Evolutionary conservation across 2,888 invertebrate species (phyloP).

Genomic region (Argyresthia albistria): DNA sequence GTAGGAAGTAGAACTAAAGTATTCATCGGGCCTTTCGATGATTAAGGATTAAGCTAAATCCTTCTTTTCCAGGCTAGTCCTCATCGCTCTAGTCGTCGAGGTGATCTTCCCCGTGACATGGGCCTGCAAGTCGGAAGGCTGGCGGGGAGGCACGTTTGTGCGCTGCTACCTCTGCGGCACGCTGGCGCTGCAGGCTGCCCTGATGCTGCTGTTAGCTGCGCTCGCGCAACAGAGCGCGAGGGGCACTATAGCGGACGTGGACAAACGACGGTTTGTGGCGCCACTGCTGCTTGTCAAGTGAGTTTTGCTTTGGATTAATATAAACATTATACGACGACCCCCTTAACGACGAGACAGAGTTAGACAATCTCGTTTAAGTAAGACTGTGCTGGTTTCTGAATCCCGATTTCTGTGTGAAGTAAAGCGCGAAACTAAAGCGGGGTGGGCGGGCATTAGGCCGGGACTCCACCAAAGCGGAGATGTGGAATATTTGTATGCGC

Average conservation of each 20-base stretch:
- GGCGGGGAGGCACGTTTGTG: constrained; percentile 80
- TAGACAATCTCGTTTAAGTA: no score
- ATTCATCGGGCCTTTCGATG: no score
- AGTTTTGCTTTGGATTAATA: constrained; percentile 26
- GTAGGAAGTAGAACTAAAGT: no score
- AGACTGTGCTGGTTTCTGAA: no score
- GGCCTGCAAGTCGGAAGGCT: constrained; percentile 78
- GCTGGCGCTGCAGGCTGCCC: constrained; percentile 74
- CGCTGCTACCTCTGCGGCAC: constrained; percentile 81
- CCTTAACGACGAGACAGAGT: no score
- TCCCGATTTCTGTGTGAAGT: no score
- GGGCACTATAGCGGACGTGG: constrained; percentile 85
- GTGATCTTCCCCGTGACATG: constrained; percentile 78
- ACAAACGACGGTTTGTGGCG: constrained; percentile 79
- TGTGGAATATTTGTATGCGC: no score
- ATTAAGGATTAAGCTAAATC: background rate
- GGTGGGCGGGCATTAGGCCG: no score
- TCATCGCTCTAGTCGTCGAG: constrained; percentile 76
- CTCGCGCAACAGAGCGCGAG: constrained; percentile 80
- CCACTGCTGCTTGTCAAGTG: constrained; percentile 81
- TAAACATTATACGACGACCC: no score
- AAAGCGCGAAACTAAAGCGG: no score
- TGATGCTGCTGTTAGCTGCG: constrained; percentile 75
- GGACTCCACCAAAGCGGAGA: no score
- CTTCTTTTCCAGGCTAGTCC: constrained; percentile 69